phyloP scores from a whole-genome alignment of 2,113 vertebrate species.

The Cyrtonyx montezumae region DNA sequence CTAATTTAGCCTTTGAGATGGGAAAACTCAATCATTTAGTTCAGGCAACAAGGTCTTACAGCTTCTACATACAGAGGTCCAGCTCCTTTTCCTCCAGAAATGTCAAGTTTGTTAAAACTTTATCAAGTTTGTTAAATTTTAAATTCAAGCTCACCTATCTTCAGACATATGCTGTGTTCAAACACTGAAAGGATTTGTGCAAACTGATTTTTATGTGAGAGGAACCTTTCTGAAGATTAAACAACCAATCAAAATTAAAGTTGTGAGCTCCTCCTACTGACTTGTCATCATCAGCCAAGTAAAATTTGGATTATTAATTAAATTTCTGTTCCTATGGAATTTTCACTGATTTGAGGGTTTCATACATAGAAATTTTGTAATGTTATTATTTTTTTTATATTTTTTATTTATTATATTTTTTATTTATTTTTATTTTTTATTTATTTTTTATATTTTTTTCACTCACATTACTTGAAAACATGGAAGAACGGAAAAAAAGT shows the following conservation, averaged over 20 bases:
- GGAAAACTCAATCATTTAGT: conserved; percentile 19
- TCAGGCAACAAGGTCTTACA: conserved; percentile 6
- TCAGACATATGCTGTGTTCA: background rate
- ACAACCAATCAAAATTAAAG: conserved; percentile 26
- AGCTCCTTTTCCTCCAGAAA: background rate
- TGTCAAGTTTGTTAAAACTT: background rate
- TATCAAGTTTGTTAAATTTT: conserved; percentile 22
- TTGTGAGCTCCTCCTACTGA: conserved; percentile 3
- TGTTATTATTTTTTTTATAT: too few relatives aligned
- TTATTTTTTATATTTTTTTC: too few relatives aligned
- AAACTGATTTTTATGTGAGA: conserved; percentile 34
- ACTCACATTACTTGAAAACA: background rate
- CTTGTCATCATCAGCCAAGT: conserved; percentile 22
- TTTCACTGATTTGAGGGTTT: conserved; percentile 2
- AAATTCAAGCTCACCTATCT: background rate
- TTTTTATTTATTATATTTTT: too few relatives aligned
- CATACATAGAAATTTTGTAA: background rate
- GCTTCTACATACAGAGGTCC: background rate
- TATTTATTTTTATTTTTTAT: too few relatives aligned
- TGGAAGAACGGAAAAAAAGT: background rate
- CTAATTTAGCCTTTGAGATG: conserved; percentile 22
- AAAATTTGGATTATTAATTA: background rate
- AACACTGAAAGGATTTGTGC: background rate
- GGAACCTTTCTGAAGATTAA: conserved; percentile 21
- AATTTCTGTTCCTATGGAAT: conserved; percentile 4